Evolutionary conservation across 1,140 invertebrate species (phyloP).

Genomic region (Pygmarrhopalites habei): DNA sequence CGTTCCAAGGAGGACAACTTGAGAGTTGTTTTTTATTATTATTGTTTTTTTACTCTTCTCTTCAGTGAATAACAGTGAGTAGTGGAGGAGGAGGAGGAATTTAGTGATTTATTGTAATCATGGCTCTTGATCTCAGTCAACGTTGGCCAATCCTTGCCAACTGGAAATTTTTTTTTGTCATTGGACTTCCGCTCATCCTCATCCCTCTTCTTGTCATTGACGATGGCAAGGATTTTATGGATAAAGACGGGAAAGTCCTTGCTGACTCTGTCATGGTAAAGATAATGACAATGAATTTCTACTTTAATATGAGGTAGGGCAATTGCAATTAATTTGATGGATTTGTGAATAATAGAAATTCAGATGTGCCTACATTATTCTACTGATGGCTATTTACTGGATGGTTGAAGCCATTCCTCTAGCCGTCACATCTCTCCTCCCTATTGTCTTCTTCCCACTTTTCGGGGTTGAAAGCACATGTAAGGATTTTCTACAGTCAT

Average conservation of each 20-base stretch:
- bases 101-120: no score
- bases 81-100: no score
- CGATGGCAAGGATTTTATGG: slow-evolving; percentile 9
- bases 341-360: slow-evolving; percentile 41
- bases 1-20: no score
- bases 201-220: slow-evolving; percentile 29
- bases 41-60: no score
- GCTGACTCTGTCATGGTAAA: no score
- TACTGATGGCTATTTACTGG: slow-evolving; percentile 79
- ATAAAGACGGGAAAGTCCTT: no score
- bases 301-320: no score
- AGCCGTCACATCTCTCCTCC: slow-evolving; percentile 71
- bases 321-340: no score
- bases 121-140: slow-evolving; percentile 7
- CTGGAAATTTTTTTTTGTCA: slow-evolving; percentile 34
- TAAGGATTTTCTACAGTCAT: no score
- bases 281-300: no score
- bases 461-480: slow-evolving; percentile 61
- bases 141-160: slow-evolving; percentile 28
- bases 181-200: slow-evolving; percentile 23
- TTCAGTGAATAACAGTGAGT: no score
- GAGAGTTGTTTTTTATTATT: no score
- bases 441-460: slow-evolving; percentile 70
- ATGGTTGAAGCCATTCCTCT: slow-evolving; percentile 72
- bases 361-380: slow-evolving; percentile 64